Conservation (phyloP, 2,797 vertebrate genomes). For the Sebastes taczanowskii region DNA sequence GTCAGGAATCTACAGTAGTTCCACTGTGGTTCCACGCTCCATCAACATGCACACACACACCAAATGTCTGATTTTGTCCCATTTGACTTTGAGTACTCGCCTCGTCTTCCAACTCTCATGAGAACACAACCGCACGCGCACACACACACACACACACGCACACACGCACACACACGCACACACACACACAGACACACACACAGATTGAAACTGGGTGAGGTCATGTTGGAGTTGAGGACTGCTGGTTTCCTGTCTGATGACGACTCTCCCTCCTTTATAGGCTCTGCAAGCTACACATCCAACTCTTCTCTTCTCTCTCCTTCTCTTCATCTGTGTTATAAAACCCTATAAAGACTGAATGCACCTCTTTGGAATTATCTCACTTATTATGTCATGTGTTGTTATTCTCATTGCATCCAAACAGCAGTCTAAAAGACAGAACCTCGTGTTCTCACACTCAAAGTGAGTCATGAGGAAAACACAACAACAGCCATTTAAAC, state of each 20-base stretch:
- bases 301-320: background rate
- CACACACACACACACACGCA: background rate
- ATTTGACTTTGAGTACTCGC: conserved; percentile 30
- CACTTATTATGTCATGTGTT: background rate
- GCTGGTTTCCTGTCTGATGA: conserved; percentile 69
- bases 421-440: background rate
- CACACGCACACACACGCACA: conserved; percentile 16
- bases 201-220: conserved; percentile 55
- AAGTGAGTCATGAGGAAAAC: background rate
- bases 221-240: conserved; percentile 65
- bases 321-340: background rate
- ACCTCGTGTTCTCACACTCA: background rate
- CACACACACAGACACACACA: conserved; percentile 16
- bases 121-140: conserved; percentile 28
- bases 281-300: background rate
- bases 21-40: conserved; percentile 53
- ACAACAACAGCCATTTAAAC: background rate
- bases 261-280: conserved; percentile 22
- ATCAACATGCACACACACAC: conserved; percentile 22
- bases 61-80: conserved; percentile 25
- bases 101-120: conserved; percentile 21
- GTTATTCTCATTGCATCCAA: background rate
- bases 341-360: background rate
- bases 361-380: background rate
- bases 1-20: conserved; percentile 58